A percentile compares a stretch with the other conserved stretches of the same genome.
Conservation (phyloP, 2,113 vertebrate species). For the Parotia lawesii region DNA sequence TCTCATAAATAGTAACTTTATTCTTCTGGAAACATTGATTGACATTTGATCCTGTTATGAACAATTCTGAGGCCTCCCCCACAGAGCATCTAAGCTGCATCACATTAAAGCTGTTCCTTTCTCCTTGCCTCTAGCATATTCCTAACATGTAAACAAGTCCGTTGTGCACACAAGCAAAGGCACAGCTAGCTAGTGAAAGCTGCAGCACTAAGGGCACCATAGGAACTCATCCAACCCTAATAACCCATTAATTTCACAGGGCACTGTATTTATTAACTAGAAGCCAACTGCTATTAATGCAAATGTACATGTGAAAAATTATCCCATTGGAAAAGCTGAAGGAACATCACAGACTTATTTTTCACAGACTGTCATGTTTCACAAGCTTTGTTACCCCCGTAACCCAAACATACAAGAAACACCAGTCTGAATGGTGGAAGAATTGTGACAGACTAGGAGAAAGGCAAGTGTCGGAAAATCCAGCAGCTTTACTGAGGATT, state of each 20-base stretch:
- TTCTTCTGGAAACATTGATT: background rate
- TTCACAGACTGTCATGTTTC: background rate
- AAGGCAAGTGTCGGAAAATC: background rate
- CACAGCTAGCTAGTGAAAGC: conserved; percentile 31
- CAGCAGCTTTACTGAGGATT: background rate
- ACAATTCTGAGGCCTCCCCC: conserved; percentile 22
- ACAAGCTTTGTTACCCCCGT: background rate
- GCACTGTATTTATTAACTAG: conserved; percentile 21
- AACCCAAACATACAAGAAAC: background rate
- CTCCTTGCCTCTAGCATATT: conserved; percentile 61
- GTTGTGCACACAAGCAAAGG: conserved; percentile 5
- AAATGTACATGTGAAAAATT: background rate
- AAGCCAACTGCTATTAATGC: background rate
- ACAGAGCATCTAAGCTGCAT: conserved; percentile 30
- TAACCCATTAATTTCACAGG: conserved; percentile 2
- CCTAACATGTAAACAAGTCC: conserved; percentile 50
- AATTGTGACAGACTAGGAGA: background rate
- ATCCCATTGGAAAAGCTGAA: background rate
- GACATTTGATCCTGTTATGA: conserved; percentile 17
- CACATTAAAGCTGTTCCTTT: conserved; percentile 51
- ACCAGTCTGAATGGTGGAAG: background rate
- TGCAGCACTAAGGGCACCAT: background rate
- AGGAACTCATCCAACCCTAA: background rate
- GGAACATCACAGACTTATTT: background rate
- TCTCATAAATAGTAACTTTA: background rate